These are phyloP conservation scores for Sardinella longiceps DNA, from an alignment of 2,797 vertebrate genomes.

Conservation along the genomic window DNA sequence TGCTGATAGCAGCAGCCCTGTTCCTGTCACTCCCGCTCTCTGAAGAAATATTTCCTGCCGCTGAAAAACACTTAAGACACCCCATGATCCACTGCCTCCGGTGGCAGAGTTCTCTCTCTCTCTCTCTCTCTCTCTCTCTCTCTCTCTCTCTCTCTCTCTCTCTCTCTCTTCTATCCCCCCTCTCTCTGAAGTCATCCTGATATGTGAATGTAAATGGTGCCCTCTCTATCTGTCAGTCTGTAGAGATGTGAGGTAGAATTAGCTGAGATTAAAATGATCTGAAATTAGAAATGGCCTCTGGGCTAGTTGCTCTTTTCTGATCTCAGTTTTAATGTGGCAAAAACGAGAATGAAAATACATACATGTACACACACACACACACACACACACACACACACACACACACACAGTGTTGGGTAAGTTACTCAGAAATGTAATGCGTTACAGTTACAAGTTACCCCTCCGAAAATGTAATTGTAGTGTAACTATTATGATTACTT, in stretches of 20 bases:
- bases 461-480: too few species aligned
- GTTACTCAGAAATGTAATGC: too few species aligned
- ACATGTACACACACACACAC: neutral
- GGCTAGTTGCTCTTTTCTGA: neutral
- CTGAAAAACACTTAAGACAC: constrained; percentile 26
- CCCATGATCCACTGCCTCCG: constrained; percentile 21
- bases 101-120: neutral
- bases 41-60: constrained; percentile 27
- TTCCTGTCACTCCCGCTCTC: constrained; percentile 15
- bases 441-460: too few species aligned
- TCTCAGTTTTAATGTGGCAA: neutral
- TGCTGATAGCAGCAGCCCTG: constrained; percentile 2
- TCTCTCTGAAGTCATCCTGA: neutral
- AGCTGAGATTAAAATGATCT: neutral
- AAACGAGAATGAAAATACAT: neutral
- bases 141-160: neutral
- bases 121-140: neutral
- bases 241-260: neutral
- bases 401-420: too few species aligned
- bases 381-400: neutral
- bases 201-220: neutral
- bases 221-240: neutral
- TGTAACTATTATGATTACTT: too few species aligned
- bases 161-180: too few species aligned
- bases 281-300: neutral